Evolutionary conservation across 2,113 vertebrate genomes (phyloP), one percentile per base, ranked within the genome.

Genomic region (Ondatra zibethicus): DNA sequence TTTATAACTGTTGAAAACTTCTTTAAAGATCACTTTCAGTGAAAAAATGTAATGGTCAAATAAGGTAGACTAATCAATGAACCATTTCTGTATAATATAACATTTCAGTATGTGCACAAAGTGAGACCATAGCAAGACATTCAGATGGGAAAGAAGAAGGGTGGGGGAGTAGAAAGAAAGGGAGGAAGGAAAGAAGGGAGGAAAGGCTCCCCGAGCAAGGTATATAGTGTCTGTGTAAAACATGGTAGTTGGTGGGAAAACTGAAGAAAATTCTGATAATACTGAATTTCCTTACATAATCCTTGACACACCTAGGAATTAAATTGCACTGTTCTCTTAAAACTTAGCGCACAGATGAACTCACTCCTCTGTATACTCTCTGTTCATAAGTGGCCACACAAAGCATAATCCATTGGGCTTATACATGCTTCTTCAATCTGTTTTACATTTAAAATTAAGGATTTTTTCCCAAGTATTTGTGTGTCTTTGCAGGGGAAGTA

Each of bases 91-190:
- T 70, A 52, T 84, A 72, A 39, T 11, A 42, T 4, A 86, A 23
- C 33, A 65, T 45, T 88, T 75, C 8, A 92, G 75, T 63, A 42
- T 52, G 80, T 85, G 3, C 63, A 91, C 23, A 21, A 2, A 66
- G 82, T 93, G 6, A 89, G 90, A 86, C 58, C 0, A 27, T 87
- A 14, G 14, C 23, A 6, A 23, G 21, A 80, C 45, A 47, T 3
- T 4, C 17, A n/a, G 10, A 11, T 2, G 5, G 23, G 10, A 50
- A 52, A 42, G 3, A 7, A 14, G 4, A 10, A 55, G 7, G 4
- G 12, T 13, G 14, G 1, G 2, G 2, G 33, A 36, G 31, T 2
- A 66, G 3, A 2, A 19, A 36, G 5, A 9, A 61, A 10, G 33
- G 23, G 5, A 68, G 11, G 66, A 14, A 12, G 1, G 10, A 23